These are phyloP conservation scores for Lepilemur septentrionalis DNA, from an alignment of 2,797 vertebrate species.

Conservation along the genomic window DNA sequence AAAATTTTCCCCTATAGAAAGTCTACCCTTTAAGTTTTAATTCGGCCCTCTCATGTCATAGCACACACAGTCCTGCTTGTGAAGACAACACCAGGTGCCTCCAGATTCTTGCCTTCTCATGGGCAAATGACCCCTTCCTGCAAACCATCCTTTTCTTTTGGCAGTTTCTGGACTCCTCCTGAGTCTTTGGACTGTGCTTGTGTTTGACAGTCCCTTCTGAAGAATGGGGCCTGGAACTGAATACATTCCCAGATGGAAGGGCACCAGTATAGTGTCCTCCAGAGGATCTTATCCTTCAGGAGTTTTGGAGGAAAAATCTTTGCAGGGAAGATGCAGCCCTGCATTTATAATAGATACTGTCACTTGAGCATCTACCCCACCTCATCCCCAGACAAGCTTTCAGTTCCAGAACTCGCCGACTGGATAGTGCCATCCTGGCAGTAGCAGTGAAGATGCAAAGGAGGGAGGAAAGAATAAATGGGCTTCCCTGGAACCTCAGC, in stretches of 20 bases:
- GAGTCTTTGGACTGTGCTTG: background rate
- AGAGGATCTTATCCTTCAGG: background rate
- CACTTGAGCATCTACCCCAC: background rate
- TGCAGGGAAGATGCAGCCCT: background rate
- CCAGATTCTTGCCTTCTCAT: background rate
- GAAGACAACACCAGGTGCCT: background rate
- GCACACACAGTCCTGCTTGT: background rate
- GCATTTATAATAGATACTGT: background rate
- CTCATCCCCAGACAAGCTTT: background rate
- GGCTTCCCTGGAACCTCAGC: background rate
- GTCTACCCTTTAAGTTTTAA: background rate
- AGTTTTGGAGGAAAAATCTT: background rate
- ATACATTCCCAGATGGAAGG: background rate
- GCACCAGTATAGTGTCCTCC: background rate
- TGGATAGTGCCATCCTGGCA: background rate
- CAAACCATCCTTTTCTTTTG: background rate
- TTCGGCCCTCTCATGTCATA: background rate
- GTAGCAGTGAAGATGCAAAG: background rate
- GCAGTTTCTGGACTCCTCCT: background rate
- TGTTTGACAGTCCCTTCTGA: background rate
- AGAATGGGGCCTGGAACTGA: background rate
- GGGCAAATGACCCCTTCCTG: background rate
- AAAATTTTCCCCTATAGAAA: background rate
- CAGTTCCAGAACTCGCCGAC: background rate
- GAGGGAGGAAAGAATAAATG: background rate